Conservation (phyloP, 2,888 invertebrate species). For the Neoaliturus tenellus region DNA sequence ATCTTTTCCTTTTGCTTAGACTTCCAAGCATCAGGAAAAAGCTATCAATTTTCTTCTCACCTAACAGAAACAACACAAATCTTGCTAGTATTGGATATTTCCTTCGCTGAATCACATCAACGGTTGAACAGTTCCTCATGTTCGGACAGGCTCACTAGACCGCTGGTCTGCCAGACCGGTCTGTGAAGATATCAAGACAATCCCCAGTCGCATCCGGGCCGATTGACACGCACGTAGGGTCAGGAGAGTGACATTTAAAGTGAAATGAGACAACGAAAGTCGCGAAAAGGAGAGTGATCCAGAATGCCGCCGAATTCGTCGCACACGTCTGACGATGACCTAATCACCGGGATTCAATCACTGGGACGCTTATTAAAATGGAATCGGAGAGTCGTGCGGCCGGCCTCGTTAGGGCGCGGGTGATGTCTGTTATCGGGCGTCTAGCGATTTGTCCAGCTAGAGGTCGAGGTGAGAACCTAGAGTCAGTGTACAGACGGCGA, state of each 20-base stretch:
- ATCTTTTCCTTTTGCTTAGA: no score
- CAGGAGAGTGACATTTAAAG: constrained; percentile 9
- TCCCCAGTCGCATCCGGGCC: constrained; percentile 2
- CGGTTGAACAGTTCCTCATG: no score
- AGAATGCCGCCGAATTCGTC: not conserved
- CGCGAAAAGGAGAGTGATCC: constrained; percentile 16
- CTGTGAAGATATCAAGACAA: no score
- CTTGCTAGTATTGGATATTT: no score
- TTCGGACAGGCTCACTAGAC: no score
- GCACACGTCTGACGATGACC: not conserved
- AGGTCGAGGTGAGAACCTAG: not conserved
- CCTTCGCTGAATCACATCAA: no score
- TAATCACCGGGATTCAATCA: not conserved
- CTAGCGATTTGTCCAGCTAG: not conserved
- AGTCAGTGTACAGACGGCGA: not conserved
- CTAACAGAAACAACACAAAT: no score
- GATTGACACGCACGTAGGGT: not conserved
- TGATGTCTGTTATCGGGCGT: not conserved
- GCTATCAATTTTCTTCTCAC: no score
- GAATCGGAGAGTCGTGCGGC: constrained; percentile 17
- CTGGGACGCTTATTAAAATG: not conserved
- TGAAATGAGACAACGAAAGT: not conserved
- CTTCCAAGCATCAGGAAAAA: no score
- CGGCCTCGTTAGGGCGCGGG: not conserved
- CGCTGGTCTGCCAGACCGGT: no score